Evolutionary conservation across 2,888 invertebrate species (phyloP), one percentile per base, ranked within the genome.

Genomic region (Amphipyra tragopoginis): DNA sequence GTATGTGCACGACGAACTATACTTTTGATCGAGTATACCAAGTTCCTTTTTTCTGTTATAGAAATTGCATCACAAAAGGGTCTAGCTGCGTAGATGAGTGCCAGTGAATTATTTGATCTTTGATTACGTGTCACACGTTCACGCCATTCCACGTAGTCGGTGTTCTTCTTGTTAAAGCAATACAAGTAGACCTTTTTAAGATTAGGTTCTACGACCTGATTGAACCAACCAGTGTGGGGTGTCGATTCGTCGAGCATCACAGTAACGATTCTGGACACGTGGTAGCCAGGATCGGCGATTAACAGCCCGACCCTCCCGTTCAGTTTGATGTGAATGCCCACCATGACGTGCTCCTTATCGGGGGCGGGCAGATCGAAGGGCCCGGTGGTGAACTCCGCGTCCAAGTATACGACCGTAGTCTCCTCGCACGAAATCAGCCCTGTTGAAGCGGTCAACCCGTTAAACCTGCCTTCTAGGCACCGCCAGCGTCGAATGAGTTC

Each of bases 271-370:
- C 97, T 95, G 40, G 97, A 97, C 54, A 98, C 97, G 89, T 98
- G 98, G 90, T 98, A 98, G 9, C 98, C 98, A 0, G 98, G 98
- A 95, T 98, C 98, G 38, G 98, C 96, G 15, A 98, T 95, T 91
- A 98, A 90, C 43, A 97, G 93, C n/a, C 98, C 98, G 0, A 93
- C 90, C 34, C 98, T 96, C 14, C 96, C 97, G 43, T 96, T 96
- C 47, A 98, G 96, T 72, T 95, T 90, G 54, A 98, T 95, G 74
- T 96, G 96, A 83, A 98, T 94, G 53, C 97, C 97, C 53, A 97
- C 97, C 90, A 98, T 95, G 29, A 98, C 97, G 88, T 98, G 98
- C 87, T 98, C 98, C 90, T 98, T 98, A 89, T 98, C 98, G 13
- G 97, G 96, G 48, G 95, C 95, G 15, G 96, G 95, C 63, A 96